phyloP scores from a whole-genome alignment of 2,888 invertebrate species.

The Habroteleia sp. region DNA sequence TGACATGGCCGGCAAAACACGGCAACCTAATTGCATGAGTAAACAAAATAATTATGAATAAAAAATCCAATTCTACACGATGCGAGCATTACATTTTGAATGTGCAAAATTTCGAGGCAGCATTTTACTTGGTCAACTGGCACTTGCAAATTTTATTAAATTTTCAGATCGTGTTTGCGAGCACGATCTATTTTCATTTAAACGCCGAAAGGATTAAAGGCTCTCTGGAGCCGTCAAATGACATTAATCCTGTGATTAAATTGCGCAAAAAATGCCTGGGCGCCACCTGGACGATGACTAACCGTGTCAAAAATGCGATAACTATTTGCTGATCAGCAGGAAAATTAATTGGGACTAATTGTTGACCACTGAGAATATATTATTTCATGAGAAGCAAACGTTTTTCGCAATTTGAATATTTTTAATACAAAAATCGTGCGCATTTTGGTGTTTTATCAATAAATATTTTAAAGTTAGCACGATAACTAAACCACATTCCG shows the following conservation, averaged over 20 bases:
- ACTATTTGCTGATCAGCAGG: slow-evolving; percentile 14
- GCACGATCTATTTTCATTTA: slow-evolving; percentile 30
- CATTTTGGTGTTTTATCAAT: too few species aligned
- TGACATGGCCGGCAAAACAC: slow-evolving; percentile 9
- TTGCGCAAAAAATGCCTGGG: slow-evolving; percentile 34
- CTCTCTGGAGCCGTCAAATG: slow-evolving; percentile 34
- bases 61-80: too few species aligned
- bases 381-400: too few species aligned
- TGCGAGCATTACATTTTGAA: too few species aligned
- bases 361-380: too few species aligned
- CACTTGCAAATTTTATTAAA: slow-evolving; percentile 24
- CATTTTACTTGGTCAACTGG: too few species aligned
- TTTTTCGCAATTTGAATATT: too few species aligned
- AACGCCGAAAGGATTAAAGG: slow-evolving; percentile 44
- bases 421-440: too few species aligned
- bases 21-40: slow-evolving; percentile 31
- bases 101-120: too few species aligned
- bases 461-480: too few species aligned
- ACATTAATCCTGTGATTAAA: slow-evolving; percentile 34
- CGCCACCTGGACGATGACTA: slow-evolving; percentile 20
- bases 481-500: too few species aligned
- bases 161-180: slow-evolving; percentile 2
- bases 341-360: slow-evolving; percentile 21
- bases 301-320: slow-evolving; percentile 22
- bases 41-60: slow-evolving; percentile 23